Base-by-base conservation (phyloP, 2,113 vertebrate species). In the Dolichallabes microphthalmus region DNA sequence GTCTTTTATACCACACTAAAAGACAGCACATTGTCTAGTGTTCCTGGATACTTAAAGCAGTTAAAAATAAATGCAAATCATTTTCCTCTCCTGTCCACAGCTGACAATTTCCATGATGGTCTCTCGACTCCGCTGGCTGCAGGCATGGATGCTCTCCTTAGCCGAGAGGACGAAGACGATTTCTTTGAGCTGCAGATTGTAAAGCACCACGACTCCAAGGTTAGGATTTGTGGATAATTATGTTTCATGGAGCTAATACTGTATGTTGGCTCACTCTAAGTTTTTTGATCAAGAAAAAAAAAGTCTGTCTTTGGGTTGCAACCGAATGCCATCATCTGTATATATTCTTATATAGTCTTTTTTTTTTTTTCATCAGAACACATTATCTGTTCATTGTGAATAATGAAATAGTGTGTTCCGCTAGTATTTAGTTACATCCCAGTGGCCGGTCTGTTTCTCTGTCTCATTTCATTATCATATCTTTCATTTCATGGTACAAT, bases 131-230 rank as follows among this genome's bases (percentile, higher is more conserved):
- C 96, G 0, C 96, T 98, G 77, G 95, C 97, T 0, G 97, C 96
- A 50, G 98, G 97, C 0, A 96, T 96, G 96, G 97, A 98, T 73
- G 97, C 97, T 2, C 96, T 94, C 2, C 94, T 99, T 27, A 92
- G 87, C 1, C 95, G 94, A 68, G 97, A 99, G 88, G 97, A 97
- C 30, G 97, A 98, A 74, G 97, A 98, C 0, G 96, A 99, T 88
- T 98, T 99, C 91, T 98, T 98, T 86, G 97, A 98, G 83, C 93
- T 99, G 53, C 98, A 98, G 92, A 96, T 99, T 2, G 96, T 98
- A 81, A 98, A 95, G 86, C 96, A 98, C 75, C 94, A 97, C 0
- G 97, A 98, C 2, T 95, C 92, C 68, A 97, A 98, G 95, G 98
- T 98, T 76, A 90, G 87, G 7, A 84, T 25, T 35, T 52, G 22